Evolutionary conservation across 2,888 invertebrate species (phyloP), one percentile per base, ranked within the genome.

Genomic region (Hypercompe scribonia): DNA sequence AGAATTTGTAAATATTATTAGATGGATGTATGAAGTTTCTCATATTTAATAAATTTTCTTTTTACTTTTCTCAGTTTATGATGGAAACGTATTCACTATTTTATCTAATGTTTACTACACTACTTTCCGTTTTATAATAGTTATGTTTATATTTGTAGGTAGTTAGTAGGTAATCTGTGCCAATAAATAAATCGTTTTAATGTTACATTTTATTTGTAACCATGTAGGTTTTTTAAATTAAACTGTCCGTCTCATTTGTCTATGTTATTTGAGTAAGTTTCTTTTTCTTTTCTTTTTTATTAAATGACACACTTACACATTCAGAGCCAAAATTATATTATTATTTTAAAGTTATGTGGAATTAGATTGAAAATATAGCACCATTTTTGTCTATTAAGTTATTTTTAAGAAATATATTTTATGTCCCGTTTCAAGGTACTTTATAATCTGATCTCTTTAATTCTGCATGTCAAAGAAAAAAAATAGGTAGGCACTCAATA

Each of bases 401-500:
- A n/a, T n/a, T n/a, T n/a, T n/a, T n/a, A n/a, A n/a, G n/a, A n/a
- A n/a, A n/a, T n/a, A n/a, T n/a, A n/a, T n/a, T n/a, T n/a, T n/a
- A n/a, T n/a, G n/a, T n/a, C n/a, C n/a, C n/a, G n/a, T n/a, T n/a
- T n/a, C n/a, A n/a, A n/a, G n/a, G n/a, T n/a, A n/a, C n/a, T n/a
- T n/a, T n/a, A n/a, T n/a, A n/a, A n/a, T n/a, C n/a, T n/a, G n/a
- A n/a, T n/a, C n/a, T n/a, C n/a, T n/a, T n/a, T n/a, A n/a, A 4
- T 39, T 39, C 63, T 34, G 61, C 58, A 50, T 34, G 15, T 34
- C 50, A n/a, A n/a, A n/a, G n/a, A 70, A 76, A 83, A 64, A 74
- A 68, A 66, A 64, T 66, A 64, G 46, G 21, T 66, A 61, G 34
- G 28, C 50, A 39, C 46, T 3, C 63, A 18, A 34, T 39, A 33